Conservation (phyloP, 2,797 vertebrate species). For the Dermochelys coriacea region DNA sequence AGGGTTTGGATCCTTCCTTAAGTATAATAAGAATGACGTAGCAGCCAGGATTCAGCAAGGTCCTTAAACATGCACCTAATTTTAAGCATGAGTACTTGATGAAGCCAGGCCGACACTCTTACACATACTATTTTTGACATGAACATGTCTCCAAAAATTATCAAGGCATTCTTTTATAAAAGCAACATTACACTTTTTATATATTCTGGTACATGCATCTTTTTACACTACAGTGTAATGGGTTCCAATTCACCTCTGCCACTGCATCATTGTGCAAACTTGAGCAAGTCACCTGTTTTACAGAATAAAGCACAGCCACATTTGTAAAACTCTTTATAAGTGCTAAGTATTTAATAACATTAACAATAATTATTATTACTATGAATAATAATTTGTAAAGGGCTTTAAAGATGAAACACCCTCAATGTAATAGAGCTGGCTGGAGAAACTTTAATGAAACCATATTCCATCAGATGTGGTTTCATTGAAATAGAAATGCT, state of each 20-base stretch:
- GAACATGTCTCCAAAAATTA: neutral
- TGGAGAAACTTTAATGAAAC: neutral
- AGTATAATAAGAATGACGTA: neutral
- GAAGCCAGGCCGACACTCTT: neutral
- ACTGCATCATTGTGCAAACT: rapidly evolving
- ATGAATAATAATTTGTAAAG: neutral
- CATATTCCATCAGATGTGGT: neutral
- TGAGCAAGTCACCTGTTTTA: neutral
- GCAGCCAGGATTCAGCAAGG: neutral
- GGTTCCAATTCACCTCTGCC: neutral
- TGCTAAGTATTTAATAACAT: neutral
- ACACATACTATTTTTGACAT: neutral
- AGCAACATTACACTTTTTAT: neutral
- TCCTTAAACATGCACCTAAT: neutral
- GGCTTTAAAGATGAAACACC: neutral
- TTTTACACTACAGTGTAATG: neutral
- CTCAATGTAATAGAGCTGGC: neutral
- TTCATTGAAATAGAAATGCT: neutral
- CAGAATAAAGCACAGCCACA: neutral
- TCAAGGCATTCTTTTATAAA: neutral
- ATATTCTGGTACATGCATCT: neutral
- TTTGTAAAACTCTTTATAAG: neutral
- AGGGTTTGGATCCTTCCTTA: neutral
- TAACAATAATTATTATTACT: neutral
- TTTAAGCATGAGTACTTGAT: neutral